Evolutionary conservation across 1,140 invertebrate genomes (phyloP), one percentile per base, ranked within the genome.

Genomic region (Maconellicoccus hirsutus): DNA sequence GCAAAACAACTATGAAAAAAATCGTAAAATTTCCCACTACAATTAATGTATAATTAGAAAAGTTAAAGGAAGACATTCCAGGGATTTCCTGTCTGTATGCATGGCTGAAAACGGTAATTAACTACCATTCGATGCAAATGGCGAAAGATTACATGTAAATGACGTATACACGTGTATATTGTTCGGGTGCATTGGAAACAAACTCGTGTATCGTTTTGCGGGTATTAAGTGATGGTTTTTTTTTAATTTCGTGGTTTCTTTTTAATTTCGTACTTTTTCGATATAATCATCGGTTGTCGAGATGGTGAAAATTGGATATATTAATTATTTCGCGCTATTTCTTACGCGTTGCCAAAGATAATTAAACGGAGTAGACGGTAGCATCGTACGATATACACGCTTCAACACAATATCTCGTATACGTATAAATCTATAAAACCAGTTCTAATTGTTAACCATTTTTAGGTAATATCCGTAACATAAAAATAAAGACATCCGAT

Each of bases 391-490:
- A 52, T 16, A 52, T 52, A 19, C n/a, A 3, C 42, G 42, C 16
- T n/a, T n/a, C n/a, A 19, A 52, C 42, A 52, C n/a, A 14, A 52
- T 6, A 14, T 38, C 33, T 6, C 42, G 42, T 52, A 16, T 19
- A 38, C 33, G 33, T 14, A 52, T 52, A 52, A 52, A 52, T 52
- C 42, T 52, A 52, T 52, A 52, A 52, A 52, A 52, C 42, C 42
- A 52, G 42, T 52, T 52, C 42, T 52, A 52, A 52, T 52, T 52
- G 42, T 14, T 52, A 52, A 52, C 42, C 42, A 52, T 52, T 52
- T 52, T 52, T 16, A 52, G 42, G 42, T 52, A 52, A 16, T 52
- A 52, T 52, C n/a, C 12, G 42, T 52, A 52, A 52, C 12, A 52
- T 14, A 52, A 52, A 52, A 52, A 52, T 38, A 14, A 38, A 38